Evolutionary conservation across 2,888 invertebrate genomes (phyloP), one percentile per base, ranked within the genome.

Genomic region (Drosophila nigricruria): DNA sequence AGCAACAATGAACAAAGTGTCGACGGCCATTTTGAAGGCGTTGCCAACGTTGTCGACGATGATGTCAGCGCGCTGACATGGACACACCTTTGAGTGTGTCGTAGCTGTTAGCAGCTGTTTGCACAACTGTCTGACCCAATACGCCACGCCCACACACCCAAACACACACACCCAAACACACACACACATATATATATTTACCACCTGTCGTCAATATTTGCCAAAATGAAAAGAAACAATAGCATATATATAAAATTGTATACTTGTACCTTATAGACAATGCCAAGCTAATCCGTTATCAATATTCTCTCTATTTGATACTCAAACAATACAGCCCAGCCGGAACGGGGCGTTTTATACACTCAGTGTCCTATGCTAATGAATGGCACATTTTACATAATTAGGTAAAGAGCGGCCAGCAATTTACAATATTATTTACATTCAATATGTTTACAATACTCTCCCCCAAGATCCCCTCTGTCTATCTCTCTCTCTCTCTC

Each of bases 351-450:
- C 89, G 89, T 92, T 86, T 87, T 92, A 90, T 92, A 92, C 90
- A 91, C 92, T 88, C 92, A 92, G 91, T 92, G 92, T 89, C 93
- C 93, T 78, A 91, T 93, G 90, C 90, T 92, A 91, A 91, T 93
- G 91, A 92, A 92, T 88, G 92, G 92, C 91, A 92, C 92, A 81
- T 91, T 93, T 91, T 92, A 92, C 90, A 91, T 93, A 85, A 93
- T 93, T 92, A 92, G 92, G 92, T 92, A 92, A 91, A 89, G 84
- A 81, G 81, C 77, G 81, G 65, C 61, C 58, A 76, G 61, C 38
- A 70, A 61, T 65, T 76, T 42, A 38, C n/a, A 68, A 56, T 25
- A 56, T 69, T 63, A 74, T 54, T 68, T 73, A 75, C 45, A 69
- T 63, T 68, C 20, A 70, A 75, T 75, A 68, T 62, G 56, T 45